phyloP scores from a whole-genome alignment of 1,140 invertebrate species.

The Drosophila pseudoananassae region DNA sequence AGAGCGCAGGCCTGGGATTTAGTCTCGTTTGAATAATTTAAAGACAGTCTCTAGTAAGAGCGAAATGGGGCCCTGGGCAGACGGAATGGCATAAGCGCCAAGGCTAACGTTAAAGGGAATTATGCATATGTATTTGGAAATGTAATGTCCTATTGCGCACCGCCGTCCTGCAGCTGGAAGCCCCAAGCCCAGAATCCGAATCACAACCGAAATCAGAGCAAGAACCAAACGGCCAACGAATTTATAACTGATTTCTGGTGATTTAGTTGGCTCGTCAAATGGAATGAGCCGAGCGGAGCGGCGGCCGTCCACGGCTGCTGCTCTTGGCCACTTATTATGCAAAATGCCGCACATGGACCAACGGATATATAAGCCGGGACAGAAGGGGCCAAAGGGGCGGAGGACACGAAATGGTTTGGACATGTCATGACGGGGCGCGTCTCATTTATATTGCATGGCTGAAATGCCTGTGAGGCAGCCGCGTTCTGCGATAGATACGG shows the following conservation, averaged over 20 bases:
- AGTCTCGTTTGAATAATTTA: slow-evolving; percentile 82
- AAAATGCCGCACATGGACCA: slow-evolving; percentile 66
- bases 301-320: slow-evolving; percentile 25
- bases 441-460: slow-evolving; percentile 67
- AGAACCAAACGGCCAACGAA: slow-evolving; percentile 53
- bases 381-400: slow-evolving; percentile 4
- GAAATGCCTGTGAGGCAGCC: slow-evolving; percentile 43
- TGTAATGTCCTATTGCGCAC: slow-evolving; percentile 67
- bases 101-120: slow-evolving; percentile 70
- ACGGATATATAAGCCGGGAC: slow-evolving; percentile 11
- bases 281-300: slow-evolving; percentile 57
- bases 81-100: slow-evolving; percentile 54
- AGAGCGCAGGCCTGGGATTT: slow-evolving; percentile 38
- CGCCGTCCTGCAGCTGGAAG: slow-evolving; percentile 2
- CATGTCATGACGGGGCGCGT: slow-evolving; percentile 59
- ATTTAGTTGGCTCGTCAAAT: slow-evolving; percentile 71
- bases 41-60: slow-evolving; percentile 9
- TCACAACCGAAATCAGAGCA: slow-evolving; percentile 3
- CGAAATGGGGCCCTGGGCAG: slow-evolving; percentile 4
- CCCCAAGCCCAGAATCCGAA: slow-evolving; percentile 6
- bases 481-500: slow-evolving; percentile 18
- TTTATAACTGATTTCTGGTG: slow-evolving; percentile 81
- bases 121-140: slow-evolving; percentile 80
- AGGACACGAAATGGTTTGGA: slow-evolving; percentile 39
- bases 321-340: slow-evolving; percentile 65